Evolutionary conservation across 2,797 vertebrate genomes (phyloP), one percentile per base, ranked within the genome.

Genomic region (Ciconia nigra): DNA sequence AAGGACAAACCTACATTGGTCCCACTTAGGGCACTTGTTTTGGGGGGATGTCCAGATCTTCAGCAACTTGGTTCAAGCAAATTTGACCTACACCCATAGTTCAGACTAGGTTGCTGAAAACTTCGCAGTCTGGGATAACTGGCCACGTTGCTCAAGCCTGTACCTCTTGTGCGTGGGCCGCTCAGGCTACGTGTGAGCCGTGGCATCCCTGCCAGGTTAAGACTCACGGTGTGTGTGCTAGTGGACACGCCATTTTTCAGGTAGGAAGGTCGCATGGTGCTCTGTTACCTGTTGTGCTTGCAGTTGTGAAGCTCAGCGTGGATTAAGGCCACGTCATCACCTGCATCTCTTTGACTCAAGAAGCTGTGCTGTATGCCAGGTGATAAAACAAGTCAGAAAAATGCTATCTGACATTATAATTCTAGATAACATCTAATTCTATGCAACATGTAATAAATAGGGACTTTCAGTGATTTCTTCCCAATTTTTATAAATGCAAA

Each of bases 101-200:
- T 72, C 35, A 70, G 42, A n/a, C 24, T 9, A 19, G 7, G 29
- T 10, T 70, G n/a, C 46, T 47, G 58, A 42, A 76, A 71, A 66
- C 13, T 46, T 70, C 2, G 1, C 12, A 5, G 31, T 28, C 31
- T 77, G 55, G 21, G 25, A 15, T 44, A 39, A 63, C 11, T 13
- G 31, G 29, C 3, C 33, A 15, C 3, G 6, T 18, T 13, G 35
- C 51, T 70, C 17, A 29, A 51, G 39, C 12, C 15, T 8, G 10
- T 22, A 22, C 26, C 4, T 1, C 55, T 12, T 5, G 5, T 24
- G 9, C 0, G 2, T 0, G 5, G 5, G 26, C 46, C 1, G 3
- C 21, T 82, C 22, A 24, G 44, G 65, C 47, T 62, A 24, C 0
- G 0, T n/a, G 69, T 20, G 51, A 79, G 51, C 47, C 0, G 3